Evolutionary conservation across 2,113 vertebrate genomes (phyloP).

Genomic region (Melanostigma gelatinosum): DNA sequence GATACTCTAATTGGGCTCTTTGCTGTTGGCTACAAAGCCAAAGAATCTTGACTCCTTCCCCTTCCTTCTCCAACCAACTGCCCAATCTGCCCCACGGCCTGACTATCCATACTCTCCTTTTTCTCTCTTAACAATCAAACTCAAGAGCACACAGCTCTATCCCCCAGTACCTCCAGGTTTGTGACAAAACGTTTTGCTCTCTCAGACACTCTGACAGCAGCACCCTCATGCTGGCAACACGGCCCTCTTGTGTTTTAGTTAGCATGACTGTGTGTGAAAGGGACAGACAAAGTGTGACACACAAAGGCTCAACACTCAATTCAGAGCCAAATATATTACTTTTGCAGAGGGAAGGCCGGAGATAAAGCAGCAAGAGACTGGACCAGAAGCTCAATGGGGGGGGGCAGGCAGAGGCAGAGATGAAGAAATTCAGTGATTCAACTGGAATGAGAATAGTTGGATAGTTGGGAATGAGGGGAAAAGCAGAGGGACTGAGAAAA

Average conservation of each 20-base stretch:
- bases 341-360: slow-evolving; percentile 25
- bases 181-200: slow-evolving; percentile 27
- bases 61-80: background rate
- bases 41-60: background rate
- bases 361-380: slow-evolving; percentile 31
- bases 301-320: slow-evolving; percentile 4
- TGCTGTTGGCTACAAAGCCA: slow-evolving; percentile 1
- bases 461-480: slow-evolving; percentile 7
- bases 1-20: slow-evolving; percentile 10
- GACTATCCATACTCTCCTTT: background rate
- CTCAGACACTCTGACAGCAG: slow-evolving; percentile 29
- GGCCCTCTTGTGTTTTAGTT: background rate
- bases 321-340: slow-evolving; percentile 39
- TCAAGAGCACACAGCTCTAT: background rate
- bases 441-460: slow-evolving; percentile 29
- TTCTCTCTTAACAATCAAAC: background rate
- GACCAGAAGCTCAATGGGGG: slow-evolving; percentile 21
- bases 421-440: slow-evolving; percentile 21
- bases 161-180: slow-evolving; percentile 1
- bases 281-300: background rate
- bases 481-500: background rate
- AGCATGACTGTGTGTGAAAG: slow-evolving; percentile 12
- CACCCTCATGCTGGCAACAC: background rate
- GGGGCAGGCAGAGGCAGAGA: background rate
- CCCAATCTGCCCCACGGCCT: background rate